phyloP scores from a whole-genome alignment of 2,113 vertebrate genomes.

The Indri indri region DNA sequence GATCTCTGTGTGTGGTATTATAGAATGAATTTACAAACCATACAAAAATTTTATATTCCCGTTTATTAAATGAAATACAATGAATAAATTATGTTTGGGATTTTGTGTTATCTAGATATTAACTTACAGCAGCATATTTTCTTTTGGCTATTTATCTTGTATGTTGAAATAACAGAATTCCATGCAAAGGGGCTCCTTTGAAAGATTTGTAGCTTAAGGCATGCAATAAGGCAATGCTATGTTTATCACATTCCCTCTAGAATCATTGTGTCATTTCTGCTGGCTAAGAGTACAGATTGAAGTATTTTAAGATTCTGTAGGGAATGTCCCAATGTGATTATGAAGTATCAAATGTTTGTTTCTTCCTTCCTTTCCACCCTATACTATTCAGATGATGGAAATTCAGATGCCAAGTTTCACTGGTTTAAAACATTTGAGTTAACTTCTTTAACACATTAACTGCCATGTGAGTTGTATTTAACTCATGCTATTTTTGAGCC shows the following conservation, averaged over 20 bases:
- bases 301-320: not conserved
- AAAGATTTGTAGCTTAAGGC: not conserved
- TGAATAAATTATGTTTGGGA: conserved; percentile 20
- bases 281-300: not conserved
- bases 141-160: conserved; percentile 41
- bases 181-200: not conserved
- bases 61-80: not conserved
- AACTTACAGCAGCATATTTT: conserved; percentile 8
- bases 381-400: not conserved
- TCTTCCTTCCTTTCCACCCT: not conserved
- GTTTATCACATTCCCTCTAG: not conserved
- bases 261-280: conserved; percentile 38
- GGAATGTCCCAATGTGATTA: not conserved
- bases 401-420: not conserved
- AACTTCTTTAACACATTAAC: not conserved
- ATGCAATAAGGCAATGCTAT: not conserved
- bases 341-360: not conserved
- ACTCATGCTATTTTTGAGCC: no score
- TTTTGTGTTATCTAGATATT: not conserved
- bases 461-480: no score
- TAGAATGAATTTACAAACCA: conserved; percentile 15
- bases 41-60: not conserved
- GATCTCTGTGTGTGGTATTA: not conserved
- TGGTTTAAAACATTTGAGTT: not conserved
- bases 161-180: not conserved